Percentiles rank a stretch among this genome's conserved stretches.
Evolutionary conservation across 2,888 invertebrate genomes (phyloP).

Genomic region (Halictus ligatus): DNA sequence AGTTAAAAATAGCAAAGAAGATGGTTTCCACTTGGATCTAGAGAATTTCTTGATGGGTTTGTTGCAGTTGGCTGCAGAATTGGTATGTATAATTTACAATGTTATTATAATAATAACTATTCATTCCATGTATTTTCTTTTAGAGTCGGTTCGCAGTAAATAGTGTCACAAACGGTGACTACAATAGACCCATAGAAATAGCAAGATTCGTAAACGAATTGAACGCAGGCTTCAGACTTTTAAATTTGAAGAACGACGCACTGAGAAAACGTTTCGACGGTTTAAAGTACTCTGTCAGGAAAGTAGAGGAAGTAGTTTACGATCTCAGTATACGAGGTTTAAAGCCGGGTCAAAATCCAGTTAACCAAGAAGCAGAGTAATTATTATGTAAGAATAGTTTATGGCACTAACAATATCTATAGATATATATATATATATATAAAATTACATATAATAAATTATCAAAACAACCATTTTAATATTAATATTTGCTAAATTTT

Average conservation of each 20-base stretch:
- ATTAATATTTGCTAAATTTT: conserved; percentile 22
- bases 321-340: conserved; percentile 94
- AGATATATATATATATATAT: conserved; percentile 4
- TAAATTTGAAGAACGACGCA: conserved; percentile 96
- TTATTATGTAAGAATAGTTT: conserved; percentile 37
- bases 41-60: conserved; percentile 96
- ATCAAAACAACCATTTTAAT: conserved; percentile 21
- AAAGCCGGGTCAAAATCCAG: conserved; percentile 81
- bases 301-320: conserved; percentile 96
- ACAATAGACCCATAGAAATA: conserved; percentile 92
- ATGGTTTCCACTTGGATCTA: conserved; percentile 95
- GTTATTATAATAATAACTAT: not conserved
- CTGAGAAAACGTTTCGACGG: conserved; percentile 94
- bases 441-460: conserved; percentile 24
- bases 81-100: conserved; percentile 86
- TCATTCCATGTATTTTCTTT: conserved; percentile 70
- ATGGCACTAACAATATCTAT: conserved; percentile 19
- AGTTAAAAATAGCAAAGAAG: conserved; percentile 89
- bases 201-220: conserved; percentile 94
- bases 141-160: conserved; percentile 93
- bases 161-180: conserved; percentile 93
- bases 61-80: conserved; percentile 92
- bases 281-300: conserved; percentile 96
- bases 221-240: conserved; percentile 94
- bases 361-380: conserved; percentile 55